Conservation (phyloP, 2,888 invertebrate genomes). For the Tuta absoluta region DNA sequence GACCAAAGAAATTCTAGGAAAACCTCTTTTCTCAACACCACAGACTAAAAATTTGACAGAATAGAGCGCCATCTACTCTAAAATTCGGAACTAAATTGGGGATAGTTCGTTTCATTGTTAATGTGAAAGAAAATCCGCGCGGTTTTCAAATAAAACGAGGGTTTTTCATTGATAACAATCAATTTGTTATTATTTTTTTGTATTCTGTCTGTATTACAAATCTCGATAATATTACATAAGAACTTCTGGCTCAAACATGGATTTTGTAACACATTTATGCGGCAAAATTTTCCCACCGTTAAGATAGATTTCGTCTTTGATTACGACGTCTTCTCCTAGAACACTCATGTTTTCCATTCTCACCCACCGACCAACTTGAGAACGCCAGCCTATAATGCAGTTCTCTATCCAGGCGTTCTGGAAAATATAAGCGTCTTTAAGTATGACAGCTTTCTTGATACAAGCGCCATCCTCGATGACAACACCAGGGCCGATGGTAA, state of each 20-base stretch:
- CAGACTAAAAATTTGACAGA: slow-evolving; percentile 15
- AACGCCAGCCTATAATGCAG: slow-evolving; percentile 98
- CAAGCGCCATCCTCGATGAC: slow-evolving; percentile 98
- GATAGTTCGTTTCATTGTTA: slow-evolving; percentile 8
- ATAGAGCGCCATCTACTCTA: background rate
- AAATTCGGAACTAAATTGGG: background rate
- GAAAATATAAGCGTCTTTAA: slow-evolving; percentile 89
- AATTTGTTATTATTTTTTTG: background rate
- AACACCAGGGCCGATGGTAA: slow-evolving; percentile 96
- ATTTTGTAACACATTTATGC: slow-evolving; percentile 95
- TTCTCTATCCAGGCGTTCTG: slow-evolving; percentile 99
- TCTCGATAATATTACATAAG: slow-evolving; percentile 89
- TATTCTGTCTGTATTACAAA: background rate
- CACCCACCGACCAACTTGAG: slow-evolving; percentile 97
- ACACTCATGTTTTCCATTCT: slow-evolving; percentile 99
- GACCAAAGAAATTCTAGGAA: slow-evolving; percentile 19
- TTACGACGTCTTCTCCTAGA: slow-evolving; percentile 98
- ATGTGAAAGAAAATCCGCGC: background rate
- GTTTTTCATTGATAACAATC: too few species aligned
- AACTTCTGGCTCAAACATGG: slow-evolving; percentile 98
- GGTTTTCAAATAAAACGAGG: too few species aligned
- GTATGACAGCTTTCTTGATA: slow-evolving; percentile 95
- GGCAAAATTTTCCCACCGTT: slow-evolving; percentile 99
- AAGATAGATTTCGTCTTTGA: slow-evolving; percentile 98
- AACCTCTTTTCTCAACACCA: background rate